Percentiles rank a stretch among this genome's conserved stretches.
These are phyloP conservation scores for Leucania comma DNA, from an alignment of 2,888 invertebrate genomes.

Conservation along the genomic window DNA sequence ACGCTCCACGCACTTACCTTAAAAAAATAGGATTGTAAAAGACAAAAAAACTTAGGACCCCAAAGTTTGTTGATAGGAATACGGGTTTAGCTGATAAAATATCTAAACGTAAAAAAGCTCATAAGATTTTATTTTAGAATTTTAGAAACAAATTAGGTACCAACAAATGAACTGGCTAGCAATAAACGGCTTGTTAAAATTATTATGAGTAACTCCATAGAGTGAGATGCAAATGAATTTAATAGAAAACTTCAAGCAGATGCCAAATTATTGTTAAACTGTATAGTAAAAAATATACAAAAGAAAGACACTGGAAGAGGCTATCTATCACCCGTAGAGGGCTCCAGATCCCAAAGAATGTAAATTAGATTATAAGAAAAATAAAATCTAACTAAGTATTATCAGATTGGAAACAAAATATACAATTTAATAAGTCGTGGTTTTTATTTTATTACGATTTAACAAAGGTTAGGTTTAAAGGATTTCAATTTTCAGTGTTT, in stretches of 20 bases:
- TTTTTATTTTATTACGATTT: no score
- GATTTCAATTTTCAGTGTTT: neutral
- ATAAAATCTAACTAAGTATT: no score
- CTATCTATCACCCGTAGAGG: no score
- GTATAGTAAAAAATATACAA: neutral
- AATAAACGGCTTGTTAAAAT: constrained; percentile 14
- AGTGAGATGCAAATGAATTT: neutral
- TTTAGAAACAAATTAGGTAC: constrained; percentile 25
- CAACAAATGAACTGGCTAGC: constrained; percentile 24
- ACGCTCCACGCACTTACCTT: no score
- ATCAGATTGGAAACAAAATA: no score
- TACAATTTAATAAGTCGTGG: no score
- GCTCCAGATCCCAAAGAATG: no score
- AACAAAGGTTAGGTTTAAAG: neutral
- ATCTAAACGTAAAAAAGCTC: neutral
- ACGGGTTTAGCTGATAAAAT: constrained; percentile 21
- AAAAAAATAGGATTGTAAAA: neutral
- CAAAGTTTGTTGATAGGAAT: constrained; percentile 13
- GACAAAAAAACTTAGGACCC: neutral
- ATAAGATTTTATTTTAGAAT: constrained; percentile 28
- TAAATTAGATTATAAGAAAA: no score
- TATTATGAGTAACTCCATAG: neutral
- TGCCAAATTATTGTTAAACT: neutral
- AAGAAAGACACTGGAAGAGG: no score
- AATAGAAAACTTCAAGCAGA: neutral